Base-by-base conservation (phyloP, 2,113 vertebrate genomes). In the Platycercus adscitus region DNA sequence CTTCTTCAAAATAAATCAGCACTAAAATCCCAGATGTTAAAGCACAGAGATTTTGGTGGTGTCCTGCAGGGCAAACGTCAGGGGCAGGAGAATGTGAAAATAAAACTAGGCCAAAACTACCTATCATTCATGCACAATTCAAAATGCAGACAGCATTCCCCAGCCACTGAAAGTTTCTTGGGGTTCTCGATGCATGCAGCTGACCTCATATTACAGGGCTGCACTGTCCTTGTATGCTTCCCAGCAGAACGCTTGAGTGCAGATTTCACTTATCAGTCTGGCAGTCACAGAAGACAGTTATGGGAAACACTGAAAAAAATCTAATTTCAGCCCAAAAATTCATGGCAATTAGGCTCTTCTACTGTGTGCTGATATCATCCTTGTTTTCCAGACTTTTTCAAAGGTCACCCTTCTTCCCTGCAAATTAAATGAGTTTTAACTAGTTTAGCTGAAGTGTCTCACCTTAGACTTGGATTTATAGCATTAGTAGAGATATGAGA, bases 221-320 rank as follows among this genome's bases (percentile, higher is more conserved):
- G 46, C 0, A 0, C 14, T 64, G 19, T 17, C 12, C 37, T 23
- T 78, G 23, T 7, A 20, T 0, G 3, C 8, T 29, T 77, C 18
- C 33, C 11, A n/a, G 21, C 4, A 12, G 56, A 78, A 49, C 37
- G 6, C 7, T 17, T 47, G 21, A 86, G 10, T 37, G 19, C 11
- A 44, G 14, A n/a, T 28, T 64, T 64, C 31, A 39, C 8, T 49
- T 31, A 37, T 4, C 5, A 15, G n/a, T 31, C 13, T 53, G 31
- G 46, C 21, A 81, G 49, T 8, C 29, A 66, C 8, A 16, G 17
- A 64, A 33, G 2, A 31, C 16, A 78, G 66, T 23, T 10, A 35
- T 14, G 2, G 4, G 60, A 75, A 72, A 66, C 7, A 13, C 0
- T 11, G 25, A 3, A 41, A 77, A 81, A 64, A 53, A 8, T 46